Conservation (phyloP, 2,888 invertebrate genomes). For the Sipha maydis region DNA sequence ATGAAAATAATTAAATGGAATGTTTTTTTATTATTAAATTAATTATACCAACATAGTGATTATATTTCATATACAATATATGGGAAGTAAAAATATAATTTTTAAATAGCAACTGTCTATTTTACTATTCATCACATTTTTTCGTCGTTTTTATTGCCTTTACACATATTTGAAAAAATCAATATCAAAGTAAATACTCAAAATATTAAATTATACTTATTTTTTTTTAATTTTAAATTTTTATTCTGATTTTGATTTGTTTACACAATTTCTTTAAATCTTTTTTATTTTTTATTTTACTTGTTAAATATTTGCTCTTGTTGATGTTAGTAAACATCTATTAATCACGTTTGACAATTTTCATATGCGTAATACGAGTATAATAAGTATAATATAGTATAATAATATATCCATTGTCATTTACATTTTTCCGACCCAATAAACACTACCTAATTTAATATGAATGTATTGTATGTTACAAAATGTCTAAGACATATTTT, state of each 20-base stretch:
- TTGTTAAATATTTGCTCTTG: conserved; percentile 28
- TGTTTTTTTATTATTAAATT: no score
- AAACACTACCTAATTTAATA: background rate
- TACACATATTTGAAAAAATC: background rate
- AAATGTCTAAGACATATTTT: background rate
- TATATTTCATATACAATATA: background rate
- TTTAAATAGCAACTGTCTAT: background rate
- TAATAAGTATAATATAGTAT: no score
- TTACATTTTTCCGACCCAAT: background rate
- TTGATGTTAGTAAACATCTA: conserved; percentile 34
- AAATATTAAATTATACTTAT: conserved; percentile 19
- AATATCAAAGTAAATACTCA: conserved; percentile 8
- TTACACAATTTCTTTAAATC: conserved; percentile 6
- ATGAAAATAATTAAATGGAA: background rate
- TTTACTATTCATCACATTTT: conserved; percentile 1
- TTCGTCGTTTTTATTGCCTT: background rate
- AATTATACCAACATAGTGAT: no score
- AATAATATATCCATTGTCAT: background rate
- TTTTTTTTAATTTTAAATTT: conserved; percentile 32
- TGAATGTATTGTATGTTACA: background rate
- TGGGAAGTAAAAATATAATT: background rate
- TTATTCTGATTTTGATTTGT: conserved; percentile 6
- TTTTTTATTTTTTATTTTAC: conserved; percentile 17
- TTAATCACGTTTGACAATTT: conserved; percentile 36
- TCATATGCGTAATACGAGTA: background rate